Percentiles rank a stretch among this genome's conserved stretches.
These are phyloP conservation scores for Oophaga pumilio DNA, from an alignment of 2,113 vertebrate genomes.

Conservation along the genomic window DNA sequence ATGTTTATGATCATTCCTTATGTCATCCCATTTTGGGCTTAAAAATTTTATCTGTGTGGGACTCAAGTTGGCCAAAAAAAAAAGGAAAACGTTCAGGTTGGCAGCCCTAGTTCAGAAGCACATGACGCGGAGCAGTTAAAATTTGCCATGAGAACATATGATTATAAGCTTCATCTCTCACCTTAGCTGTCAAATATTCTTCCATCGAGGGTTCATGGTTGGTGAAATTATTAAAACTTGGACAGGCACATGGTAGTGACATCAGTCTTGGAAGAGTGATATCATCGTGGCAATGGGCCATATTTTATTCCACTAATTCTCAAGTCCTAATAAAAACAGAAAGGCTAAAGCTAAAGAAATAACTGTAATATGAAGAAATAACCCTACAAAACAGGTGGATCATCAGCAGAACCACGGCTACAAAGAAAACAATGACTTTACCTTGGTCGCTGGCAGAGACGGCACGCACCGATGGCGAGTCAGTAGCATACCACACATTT, in stretches of 20 bases:
- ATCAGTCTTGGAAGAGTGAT: constrained; percentile 27
- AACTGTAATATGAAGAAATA: not conserved
- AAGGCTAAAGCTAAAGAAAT: constrained; percentile 22
- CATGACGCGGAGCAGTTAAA: not conserved
- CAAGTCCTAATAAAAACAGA: constrained; percentile 32
- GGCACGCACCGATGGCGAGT: constrained; percentile 20
- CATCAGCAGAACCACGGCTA: not conserved
- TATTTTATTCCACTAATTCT: not conserved
- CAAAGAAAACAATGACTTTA: constrained; percentile 17
- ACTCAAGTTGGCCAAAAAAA: too few species aligned
- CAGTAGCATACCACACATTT: constrained; percentile 33
- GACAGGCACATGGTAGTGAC: not conserved
- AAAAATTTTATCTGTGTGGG: too few species aligned
- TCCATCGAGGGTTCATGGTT: constrained; percentile 8
- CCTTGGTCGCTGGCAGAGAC: not conserved
- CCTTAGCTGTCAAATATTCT: constrained; percentile 14
- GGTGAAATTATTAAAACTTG: constrained; percentile 32
- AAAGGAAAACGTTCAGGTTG: too few species aligned
- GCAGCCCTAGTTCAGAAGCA: not conserved
- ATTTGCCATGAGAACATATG: not conserved
- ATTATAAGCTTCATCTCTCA: not conserved
- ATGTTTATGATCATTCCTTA: too few species aligned
- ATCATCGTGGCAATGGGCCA: constrained; percentile 32
- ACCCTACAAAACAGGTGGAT: not conserved
- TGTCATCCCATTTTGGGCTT: too few species aligned